Conservation (phyloP, 1,140 invertebrate genomes). For the Hypothenemus hampei region DNA sequence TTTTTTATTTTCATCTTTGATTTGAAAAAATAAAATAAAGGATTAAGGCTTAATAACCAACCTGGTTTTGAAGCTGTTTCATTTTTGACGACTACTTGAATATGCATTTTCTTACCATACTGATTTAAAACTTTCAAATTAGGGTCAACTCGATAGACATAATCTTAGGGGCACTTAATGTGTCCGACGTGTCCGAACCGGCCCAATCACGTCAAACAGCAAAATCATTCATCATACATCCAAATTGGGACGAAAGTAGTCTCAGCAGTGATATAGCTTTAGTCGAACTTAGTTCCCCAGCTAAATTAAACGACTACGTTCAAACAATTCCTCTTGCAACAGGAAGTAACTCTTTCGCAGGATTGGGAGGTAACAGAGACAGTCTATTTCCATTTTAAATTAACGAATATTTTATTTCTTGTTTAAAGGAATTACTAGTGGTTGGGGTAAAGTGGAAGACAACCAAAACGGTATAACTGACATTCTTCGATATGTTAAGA, state of each 20-base stretch:
- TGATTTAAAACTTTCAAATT: neutral
- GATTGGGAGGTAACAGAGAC: conserved; percentile 1
- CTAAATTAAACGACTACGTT: conserved; percentile 14
- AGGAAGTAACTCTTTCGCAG: conserved; percentile 15
- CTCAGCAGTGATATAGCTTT: conserved; percentile 21
- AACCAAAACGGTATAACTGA: conserved; percentile 8
- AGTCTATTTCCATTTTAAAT: neutral
- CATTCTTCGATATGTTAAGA: conserved; percentile 19
- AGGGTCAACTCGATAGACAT: conserved; percentile 17
- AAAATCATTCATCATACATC: conserved; percentile 4
- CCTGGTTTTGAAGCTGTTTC: no score
- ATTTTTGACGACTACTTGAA: no score
- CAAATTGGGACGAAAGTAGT: conserved; percentile 5
- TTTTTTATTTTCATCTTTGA: neutral
- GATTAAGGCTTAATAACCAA: no score
- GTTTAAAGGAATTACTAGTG: conserved; percentile 19
- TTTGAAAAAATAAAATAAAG: neutral
- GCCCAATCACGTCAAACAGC: conserved; percentile 4
- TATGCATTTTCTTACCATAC: no score
- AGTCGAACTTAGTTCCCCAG: conserved; percentile 7
- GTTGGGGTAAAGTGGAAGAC: conserved; percentile 24
- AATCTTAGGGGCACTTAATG: conserved; percentile 22
- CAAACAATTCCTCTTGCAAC: conserved; percentile 5
- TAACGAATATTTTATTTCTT: no score
- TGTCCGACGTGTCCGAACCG: conserved; percentile 5